Base-by-base conservation (phyloP, 2,888 invertebrate genomes). In the Acrobasis repandana region DNA sequence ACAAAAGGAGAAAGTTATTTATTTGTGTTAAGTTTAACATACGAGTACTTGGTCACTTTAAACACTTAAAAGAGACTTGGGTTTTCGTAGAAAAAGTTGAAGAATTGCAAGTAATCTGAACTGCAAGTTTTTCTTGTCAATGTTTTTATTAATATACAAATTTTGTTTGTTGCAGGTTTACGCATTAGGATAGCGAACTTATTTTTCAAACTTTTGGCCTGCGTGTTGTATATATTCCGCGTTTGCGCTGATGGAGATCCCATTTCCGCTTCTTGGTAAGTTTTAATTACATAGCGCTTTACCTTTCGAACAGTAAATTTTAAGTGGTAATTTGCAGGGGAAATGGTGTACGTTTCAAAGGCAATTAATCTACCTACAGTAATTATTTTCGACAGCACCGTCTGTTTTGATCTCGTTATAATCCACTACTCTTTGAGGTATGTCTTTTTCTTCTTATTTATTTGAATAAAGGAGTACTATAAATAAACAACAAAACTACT, bases 161-260 rank as follows among this genome's bases (percentile, higher is more conserved):
- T 51, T 58, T 38, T 28, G 14, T 64, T 88, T 84, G 76, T 95
- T 94, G 65, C 94, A 98, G 98, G 98, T 95, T 95, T 99, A 92
- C 96, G 98, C 86, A 98, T 99, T 93, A 97, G 99, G 85, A 97
- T 98, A 88, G 98, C 98, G 79, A 99, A 99, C 93, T 94, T 99
- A 92, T 96, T 98, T 93, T 97, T 99, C 94, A 99, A 99, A 93
- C 94, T 99, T 77, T 94, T 99, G 87, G 97, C 98, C 88, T 99
- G 99, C 93, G 94, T 98, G 87, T 95, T 99, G 86, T 99, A 99
- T 92, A 97, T 98, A 93, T 95, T 97, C 85, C 95, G 98, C 79
- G 98, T 98, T 72, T 94, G 97, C 85, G 95, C 96, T 80, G 98
- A 98, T 93, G 95, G 94, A 85, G 95, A 97, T 88, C 97, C 98